Evolutionary conservation across 2,797 vertebrate species (phyloP), one percentile per base, ranked within the genome.

Genomic region (Hyperoplus immaculatus): DNA sequence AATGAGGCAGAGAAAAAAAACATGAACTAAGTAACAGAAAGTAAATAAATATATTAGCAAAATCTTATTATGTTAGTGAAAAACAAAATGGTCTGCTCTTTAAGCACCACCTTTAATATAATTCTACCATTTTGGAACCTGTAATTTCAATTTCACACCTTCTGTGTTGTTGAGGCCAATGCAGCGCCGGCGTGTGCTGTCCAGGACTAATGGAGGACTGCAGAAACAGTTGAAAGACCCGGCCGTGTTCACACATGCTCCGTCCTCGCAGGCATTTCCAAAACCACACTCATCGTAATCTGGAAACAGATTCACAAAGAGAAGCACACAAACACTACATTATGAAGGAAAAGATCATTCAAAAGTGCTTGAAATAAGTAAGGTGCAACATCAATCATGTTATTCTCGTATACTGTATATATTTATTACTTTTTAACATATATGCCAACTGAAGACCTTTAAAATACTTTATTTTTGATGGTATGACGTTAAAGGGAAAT

Each of bases 161-260:
- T 93, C 93, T 51, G 94, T 94, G 63, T 47, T 75, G 84, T 95
- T 96, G 74, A 89, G 46, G 64, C 84, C 62, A 43, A 95, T 80
- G 83, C 95, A 96, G 75, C 87, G 94, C 2, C 65, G 90, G 6
- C 82, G 79, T 0, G 94, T 92, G 73, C 59, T 63, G 85, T 96
- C 95, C 81, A 96, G 85, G 47, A 95, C 89, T 49, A 95, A 82
- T 0, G 95, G 95, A 38, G 95, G 94, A 58, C 88, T 94, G 82
- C 95, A 96, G 94, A 96, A 96, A 80, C 95, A 96, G 91, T 93
- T 94, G 85, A 95, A 96, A 15, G 95, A 95, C 16, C 95, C 95
- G 0, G 86, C 87, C 0, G 93, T 95, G 90, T 96, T 96, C 82
- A 96, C 89, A 56, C 95, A 96, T 6, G 5, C 90, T 53, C 95